These are phyloP conservation scores for Pseudomyrmex pallidus DNA, from an alignment of 1,140 invertebrate genomes.

Conservation along the genomic window DNA sequence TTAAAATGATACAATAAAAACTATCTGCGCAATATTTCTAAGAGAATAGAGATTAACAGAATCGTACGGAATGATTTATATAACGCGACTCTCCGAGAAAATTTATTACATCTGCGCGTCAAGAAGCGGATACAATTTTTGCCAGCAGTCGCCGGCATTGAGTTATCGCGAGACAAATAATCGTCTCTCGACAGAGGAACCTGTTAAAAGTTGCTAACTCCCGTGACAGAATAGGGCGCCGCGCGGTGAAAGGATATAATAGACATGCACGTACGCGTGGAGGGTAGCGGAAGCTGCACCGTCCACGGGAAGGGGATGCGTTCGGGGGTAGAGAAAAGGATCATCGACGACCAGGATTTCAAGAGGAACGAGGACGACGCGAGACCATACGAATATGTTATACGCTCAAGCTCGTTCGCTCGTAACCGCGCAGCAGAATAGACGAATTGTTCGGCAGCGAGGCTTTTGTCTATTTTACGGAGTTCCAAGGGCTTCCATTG, in stretches of 20 bases:
- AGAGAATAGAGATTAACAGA: not conserved
- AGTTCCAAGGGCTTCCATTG: constrained; percentile 81
- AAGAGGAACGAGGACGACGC: constrained; percentile 30
- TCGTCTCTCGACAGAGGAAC: constrained; percentile 69
- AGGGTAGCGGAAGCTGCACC: constrained; percentile 58
- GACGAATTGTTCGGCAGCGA: constrained; percentile 81
- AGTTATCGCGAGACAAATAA: constrained; percentile 59
- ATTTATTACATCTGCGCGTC: not conserved
- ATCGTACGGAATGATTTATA: not conserved
- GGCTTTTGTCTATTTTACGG: constrained; percentile 82
- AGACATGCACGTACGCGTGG: constrained; percentile 58
- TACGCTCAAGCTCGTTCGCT: constrained; percentile 80
- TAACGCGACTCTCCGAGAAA: constrained; percentile 3
- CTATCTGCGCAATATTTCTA: too few relatives aligned
- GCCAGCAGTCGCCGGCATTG: constrained; percentile 29
- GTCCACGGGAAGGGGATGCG: constrained; percentile 49
- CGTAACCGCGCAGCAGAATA: constrained; percentile 82
- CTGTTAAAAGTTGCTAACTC: constrained; percentile 74
- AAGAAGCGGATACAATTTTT: constrained; percentile 41
- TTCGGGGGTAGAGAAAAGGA: constrained; percentile 18
- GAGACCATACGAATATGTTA: constrained; percentile 80
- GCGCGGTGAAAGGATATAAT: constrained; percentile 71
- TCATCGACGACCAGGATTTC: constrained; percentile 56
- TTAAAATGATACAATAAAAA: too few relatives aligned
- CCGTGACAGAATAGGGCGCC: constrained; percentile 66